Percentiles rank a stretch among this genome's conserved stretches.
These are phyloP conservation scores for Morpho helenor DNA, from an alignment of 2,888 invertebrate genomes.

Conservation along the genomic window DNA sequence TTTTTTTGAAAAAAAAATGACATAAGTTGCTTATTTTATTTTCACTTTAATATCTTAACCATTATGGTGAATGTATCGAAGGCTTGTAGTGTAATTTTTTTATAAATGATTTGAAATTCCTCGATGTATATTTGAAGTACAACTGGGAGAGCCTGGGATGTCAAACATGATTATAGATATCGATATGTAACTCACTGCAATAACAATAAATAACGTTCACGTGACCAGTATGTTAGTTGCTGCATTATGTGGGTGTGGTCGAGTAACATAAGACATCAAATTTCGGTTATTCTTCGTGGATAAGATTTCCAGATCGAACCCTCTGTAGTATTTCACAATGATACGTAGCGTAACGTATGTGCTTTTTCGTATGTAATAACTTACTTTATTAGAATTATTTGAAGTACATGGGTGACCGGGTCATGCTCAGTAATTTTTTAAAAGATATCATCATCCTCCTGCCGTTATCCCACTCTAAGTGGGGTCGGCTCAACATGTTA, in stretches of 20 bases:
- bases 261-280: conserved; percentile 51
- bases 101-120: conserved; percentile 3
- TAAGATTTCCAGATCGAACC: conserved; percentile 43
- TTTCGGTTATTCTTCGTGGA: conserved; percentile 42
- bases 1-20: too few species aligned
- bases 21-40: too few species aligned
- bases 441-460: too few species aligned
- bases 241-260: conserved; percentile 57
- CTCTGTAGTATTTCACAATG: conserved; percentile 40
- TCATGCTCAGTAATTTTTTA: too few species aligned
- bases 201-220: conserved; percentile 73
- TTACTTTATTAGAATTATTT: too few species aligned
- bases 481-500: too few species aligned
- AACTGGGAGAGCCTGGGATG: conserved; percentile 35
- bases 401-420: too few species aligned
- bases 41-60: too few species aligned
- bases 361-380: too few species aligned
- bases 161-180: conserved; percentile 50
- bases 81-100: neutral
- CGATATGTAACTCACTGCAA: conserved; percentile 57
- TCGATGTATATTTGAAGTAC: conserved; percentile 8
- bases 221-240: conserved; percentile 72
- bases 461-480: too few species aligned
- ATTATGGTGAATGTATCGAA: too few species aligned
- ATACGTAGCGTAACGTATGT: too few species aligned